phyloP scores from a whole-genome alignment of 2,797 vertebrate species.

The Sylvia borin region DNA sequence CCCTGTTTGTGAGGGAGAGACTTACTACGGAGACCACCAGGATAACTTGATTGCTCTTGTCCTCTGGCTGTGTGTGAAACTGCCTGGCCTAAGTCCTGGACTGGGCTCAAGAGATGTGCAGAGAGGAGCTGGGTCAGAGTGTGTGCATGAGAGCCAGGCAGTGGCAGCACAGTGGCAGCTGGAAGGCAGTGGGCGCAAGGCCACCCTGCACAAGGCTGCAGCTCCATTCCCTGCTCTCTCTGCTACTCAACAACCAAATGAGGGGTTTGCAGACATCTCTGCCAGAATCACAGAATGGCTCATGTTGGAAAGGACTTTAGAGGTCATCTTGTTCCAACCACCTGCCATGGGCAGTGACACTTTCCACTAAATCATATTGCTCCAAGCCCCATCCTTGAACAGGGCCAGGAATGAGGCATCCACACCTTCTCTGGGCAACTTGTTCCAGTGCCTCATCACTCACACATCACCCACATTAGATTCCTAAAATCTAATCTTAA shows the following conservation, averaged over 20 bases:
- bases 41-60: neutral
- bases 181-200: neutral
- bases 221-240: neutral
- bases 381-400: neutral
- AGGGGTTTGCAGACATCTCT: neutral
- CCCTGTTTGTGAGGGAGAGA: neutral
- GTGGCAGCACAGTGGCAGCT: neutral
- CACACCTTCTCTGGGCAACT: neutral
- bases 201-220: neutral
- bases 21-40: neutral
- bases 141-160: neutral
- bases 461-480: no score
- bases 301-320: neutral
- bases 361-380: neutral
- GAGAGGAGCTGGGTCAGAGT: neutral
- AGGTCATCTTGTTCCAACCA: neutral
- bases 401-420: neutral
- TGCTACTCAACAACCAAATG: neutral
- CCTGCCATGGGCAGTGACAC: accelerated
- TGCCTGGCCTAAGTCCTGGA: neutral
- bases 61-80: accelerated
- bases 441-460: neutral
- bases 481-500: neutral
- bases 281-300: neutral
- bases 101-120: neutral